A percentile compares a stretch with the other conserved stretches of the same genome.
Evolutionary conservation across 2,113 vertebrate genomes (phyloP).

Genomic region (Petrocephalus zakoni): DNA sequence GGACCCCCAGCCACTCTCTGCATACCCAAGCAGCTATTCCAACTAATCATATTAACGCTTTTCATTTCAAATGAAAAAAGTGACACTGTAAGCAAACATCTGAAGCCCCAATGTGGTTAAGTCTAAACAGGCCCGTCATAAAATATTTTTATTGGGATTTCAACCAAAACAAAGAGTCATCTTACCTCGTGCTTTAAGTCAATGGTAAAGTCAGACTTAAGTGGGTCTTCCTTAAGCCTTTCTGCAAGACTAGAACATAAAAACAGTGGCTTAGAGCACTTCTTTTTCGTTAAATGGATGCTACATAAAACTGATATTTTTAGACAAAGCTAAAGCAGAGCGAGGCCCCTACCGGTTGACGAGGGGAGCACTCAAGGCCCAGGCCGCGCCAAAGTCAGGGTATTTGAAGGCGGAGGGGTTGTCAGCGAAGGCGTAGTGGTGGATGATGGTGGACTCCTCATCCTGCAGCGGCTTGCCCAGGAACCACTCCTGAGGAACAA

Average conservation of each 20-base stretch:
- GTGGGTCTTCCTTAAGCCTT: conserved; percentile 76
- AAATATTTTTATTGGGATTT: background rate
- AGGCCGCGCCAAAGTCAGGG: conserved; percentile 90
- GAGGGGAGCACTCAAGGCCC: conserved; percentile 84
- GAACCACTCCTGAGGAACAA: conserved; percentile 81
- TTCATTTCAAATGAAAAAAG: background rate
- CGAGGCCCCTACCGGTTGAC: conserved; percentile 72
- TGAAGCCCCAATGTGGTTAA: background rate
- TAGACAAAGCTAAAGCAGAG: background rate
- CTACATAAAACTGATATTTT: background rate
- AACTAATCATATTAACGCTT: background rate
- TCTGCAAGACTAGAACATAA: conserved; percentile 71
- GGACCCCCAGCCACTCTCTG: background rate
- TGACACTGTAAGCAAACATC: background rate
- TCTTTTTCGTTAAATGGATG: background rate
- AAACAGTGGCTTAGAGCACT: conserved; percentile 11
- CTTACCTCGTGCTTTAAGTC: conserved; percentile 96
- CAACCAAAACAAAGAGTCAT: background rate
- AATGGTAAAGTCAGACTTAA: conserved; percentile 94
- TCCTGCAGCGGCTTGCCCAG: conserved; percentile 88
- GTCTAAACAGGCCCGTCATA: background rate
- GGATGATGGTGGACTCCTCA: conserved; percentile 93
- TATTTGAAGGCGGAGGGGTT: conserved; percentile 85
- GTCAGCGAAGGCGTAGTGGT: conserved; percentile 96
- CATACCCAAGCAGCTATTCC: background rate